Evolutionary conservation across 2,797 vertebrate species (phyloP), one percentile per base, ranked within the genome.

Genomic region (Bufotes viridis): DNA sequence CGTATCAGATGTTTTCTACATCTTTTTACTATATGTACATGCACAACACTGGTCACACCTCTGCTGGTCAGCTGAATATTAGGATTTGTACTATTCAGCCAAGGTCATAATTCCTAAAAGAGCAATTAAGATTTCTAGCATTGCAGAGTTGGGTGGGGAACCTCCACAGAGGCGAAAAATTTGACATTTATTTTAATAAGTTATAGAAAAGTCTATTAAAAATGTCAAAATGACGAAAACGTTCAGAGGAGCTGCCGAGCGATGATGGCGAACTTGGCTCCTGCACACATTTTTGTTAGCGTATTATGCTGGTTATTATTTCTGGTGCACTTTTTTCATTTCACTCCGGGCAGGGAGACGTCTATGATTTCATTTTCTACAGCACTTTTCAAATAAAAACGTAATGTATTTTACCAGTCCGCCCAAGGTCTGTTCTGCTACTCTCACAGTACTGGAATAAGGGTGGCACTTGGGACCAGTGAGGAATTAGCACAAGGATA

Each of bases 401-500:
- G 84, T 89, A 91, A 91, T 85, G 87, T 20, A 60, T 81, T 87
- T 87, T 90, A 91, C 91, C 90, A 90, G 88, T 81, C 74, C 74
- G 88, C 87, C 84, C 79, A 89, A 88, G 82, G 78, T 75, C 75
- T 1, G 0, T 85, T 90, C 81, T 81, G 24, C 0, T 0, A 72
- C 65, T 74, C 80, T 29, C 72, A n/a, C 84, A 78, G 69, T 60
- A 82, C 53, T 61, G 67, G 70, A 83, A 78, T 81, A 34, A 89
- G 51, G 63, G 74, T 86, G 84, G 55, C 63, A 78, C 88, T 57
- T 24, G 88, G 84, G 76, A 85, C 42, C 53, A 11, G 78, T 22
- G 29, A 76, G 65, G 87, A 81, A 85, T 65, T 85, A 84, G 70
- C 24, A 82, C 55, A 70, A 82, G 72, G 63, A 89, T 86, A 86